phyloP scores from a whole-genome alignment of 2,113 vertebrate species.

The Parotia lawesii region DNA sequence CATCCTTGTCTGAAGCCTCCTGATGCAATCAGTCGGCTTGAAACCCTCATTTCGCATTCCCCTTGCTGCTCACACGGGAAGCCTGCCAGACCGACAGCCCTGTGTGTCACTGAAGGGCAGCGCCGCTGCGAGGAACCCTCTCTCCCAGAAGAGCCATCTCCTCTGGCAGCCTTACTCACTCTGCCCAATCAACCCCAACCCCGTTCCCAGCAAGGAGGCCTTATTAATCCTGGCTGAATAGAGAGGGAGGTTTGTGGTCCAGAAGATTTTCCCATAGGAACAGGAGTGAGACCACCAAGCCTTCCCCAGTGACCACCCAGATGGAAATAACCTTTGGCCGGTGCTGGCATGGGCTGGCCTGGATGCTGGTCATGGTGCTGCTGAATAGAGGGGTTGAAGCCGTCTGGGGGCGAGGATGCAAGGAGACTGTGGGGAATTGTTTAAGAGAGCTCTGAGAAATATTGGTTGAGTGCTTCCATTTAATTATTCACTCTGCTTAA shows the following conservation, averaged over 20 bases:
- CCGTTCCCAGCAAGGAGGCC: neutral
- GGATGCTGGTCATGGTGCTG: neutral
- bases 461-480: conserved; percentile 53
- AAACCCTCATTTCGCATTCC: neutral
- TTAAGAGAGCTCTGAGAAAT: conserved; percentile 45
- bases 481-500: conserved; percentile 67
- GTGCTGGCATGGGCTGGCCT: neutral
- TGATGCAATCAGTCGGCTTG: neutral
- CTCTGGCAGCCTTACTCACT: neutral
- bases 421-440: conserved; percentile 33
- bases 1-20: neutral
- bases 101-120: neutral
- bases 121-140: accelerated
- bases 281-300: neutral
- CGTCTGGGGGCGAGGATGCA: neutral
- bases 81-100: neutral
- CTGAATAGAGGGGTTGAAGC: conserved; percentile 8
- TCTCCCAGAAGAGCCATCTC: neutral
- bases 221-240: neutral
- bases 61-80: accelerated
- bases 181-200: neutral
- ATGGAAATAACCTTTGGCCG: neutral
- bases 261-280: conserved; percentile 6
- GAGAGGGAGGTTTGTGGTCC: neutral
- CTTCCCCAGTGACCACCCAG: conserved; percentile 35